phyloP scores from a whole-genome alignment of 1,140 invertebrate genomes.

The Lordiphosa clarofinis region DNA sequence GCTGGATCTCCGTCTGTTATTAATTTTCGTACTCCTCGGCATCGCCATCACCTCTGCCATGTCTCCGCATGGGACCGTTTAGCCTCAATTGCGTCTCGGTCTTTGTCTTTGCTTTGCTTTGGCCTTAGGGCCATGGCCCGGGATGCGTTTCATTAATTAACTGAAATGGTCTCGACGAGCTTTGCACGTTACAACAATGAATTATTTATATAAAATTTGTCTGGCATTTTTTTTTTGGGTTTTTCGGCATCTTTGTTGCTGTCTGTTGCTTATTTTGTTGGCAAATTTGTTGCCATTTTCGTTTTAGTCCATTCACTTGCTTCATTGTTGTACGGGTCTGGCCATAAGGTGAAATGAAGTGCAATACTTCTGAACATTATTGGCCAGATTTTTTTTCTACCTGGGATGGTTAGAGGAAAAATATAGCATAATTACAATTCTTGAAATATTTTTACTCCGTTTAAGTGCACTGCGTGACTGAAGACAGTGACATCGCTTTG shows the following conservation, averaged over 20 bases:
- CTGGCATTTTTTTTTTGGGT: constrained; percentile 57
- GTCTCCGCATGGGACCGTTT: constrained; percentile 41
- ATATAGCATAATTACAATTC: neutral
- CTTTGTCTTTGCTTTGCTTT: constrained; percentile 30
- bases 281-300: constrained; percentile 50
- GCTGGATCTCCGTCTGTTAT: constrained; percentile 52
- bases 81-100: constrained; percentile 55
- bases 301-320: constrained; percentile 13
- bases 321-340: constrained; percentile 18
- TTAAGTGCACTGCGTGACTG: constrained; percentile 17
- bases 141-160: constrained; percentile 78
- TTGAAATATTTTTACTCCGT: constrained; percentile 1
- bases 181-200: constrained; percentile 79
- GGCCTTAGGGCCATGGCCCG: constrained; percentile 21
- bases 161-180: constrained; percentile 73
- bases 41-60: neutral
- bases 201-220: constrained; percentile 79
- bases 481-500: constrained; percentile 20
- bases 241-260: constrained; percentile 25
- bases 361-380: constrained; percentile 44
- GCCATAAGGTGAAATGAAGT: constrained; percentile 50
- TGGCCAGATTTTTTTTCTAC: constrained; percentile 35
- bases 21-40: constrained; percentile 58
- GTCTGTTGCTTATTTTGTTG: constrained; percentile 10
- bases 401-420: constrained; percentile 1